Conservation (phyloP, 2,888 invertebrate species). For the Ernsta delagoae region DNA sequence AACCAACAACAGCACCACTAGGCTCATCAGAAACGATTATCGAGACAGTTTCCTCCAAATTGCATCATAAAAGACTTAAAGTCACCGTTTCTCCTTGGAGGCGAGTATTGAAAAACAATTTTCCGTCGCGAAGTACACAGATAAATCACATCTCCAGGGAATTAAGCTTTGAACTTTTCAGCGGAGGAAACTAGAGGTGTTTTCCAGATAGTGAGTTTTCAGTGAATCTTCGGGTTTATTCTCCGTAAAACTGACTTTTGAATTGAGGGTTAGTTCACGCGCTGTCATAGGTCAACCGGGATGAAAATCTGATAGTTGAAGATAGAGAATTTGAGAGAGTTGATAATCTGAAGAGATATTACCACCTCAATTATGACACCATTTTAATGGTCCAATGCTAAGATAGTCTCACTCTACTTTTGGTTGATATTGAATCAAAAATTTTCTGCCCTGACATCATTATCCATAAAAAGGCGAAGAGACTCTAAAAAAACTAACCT, state of each 20-base stretch:
- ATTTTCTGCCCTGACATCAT: too few relatives aligned
- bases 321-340: too few relatives aligned
- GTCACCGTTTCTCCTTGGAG: conserved; percentile 26
- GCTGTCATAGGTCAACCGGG: not conserved
- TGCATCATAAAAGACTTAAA: conserved; percentile 32
- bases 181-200: conserved; percentile 19
- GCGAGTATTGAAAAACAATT: conserved; percentile 34
- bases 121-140: conserved; percentile 21
- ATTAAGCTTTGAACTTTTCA: conserved; percentile 22
- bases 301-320: not conserved
- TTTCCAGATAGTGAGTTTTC: conserved; percentile 18
- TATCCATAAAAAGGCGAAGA: too few relatives aligned
- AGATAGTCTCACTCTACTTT: too few relatives aligned
- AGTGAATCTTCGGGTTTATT: conserved; percentile 6
- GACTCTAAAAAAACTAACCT: too few relatives aligned
- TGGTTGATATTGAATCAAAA: too few relatives aligned
- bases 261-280: not conserved
- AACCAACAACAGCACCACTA: too few relatives aligned
- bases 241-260: not conserved
- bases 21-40: conserved; percentile 16
- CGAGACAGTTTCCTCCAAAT: conserved; percentile 25
- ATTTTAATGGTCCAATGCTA: too few relatives aligned
- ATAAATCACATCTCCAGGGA: conserved; percentile 29
- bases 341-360: too few relatives aligned
- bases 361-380: too few relatives aligned